These are phyloP conservation scores for Eupleurogrammus muticus DNA, from an alignment of 2,797 vertebrate genomes.

Conservation along the genomic window DNA sequence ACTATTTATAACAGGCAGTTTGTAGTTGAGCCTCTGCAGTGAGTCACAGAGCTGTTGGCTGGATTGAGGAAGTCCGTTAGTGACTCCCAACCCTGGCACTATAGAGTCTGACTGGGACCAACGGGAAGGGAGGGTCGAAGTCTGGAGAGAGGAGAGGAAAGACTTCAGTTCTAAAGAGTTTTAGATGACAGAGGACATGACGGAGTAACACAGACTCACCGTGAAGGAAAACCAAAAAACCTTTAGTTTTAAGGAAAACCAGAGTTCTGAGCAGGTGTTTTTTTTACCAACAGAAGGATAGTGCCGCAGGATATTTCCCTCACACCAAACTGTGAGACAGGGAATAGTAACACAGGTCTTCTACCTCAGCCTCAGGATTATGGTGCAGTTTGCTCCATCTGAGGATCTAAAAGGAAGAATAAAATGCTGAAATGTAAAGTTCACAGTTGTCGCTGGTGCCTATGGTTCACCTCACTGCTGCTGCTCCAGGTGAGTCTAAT, in stretches of 20 bases:
- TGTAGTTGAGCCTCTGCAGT: constrained; percentile 26
- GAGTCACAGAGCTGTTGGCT: constrained; percentile 46
- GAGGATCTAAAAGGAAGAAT: constrained; percentile 38
- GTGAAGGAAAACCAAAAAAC: neutral
- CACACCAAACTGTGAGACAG: neutral
- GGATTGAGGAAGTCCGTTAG: constrained; percentile 78
- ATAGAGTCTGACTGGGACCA: constrained; percentile 39
- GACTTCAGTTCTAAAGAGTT: constrained; percentile 24
- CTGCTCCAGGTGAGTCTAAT: constrained; percentile 69
- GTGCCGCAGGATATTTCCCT: constrained; percentile 24
- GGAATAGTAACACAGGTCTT: neutral
- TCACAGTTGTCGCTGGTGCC: constrained; percentile 34
- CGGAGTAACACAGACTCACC: neutral
- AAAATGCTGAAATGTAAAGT: constrained; percentile 76
- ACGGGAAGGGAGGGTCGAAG: constrained; percentile 42
- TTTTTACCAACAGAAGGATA: neutral
- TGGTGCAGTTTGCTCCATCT: constrained; percentile 58
- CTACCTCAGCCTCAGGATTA: constrained; percentile 68
- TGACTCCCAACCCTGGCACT: constrained; percentile 49
- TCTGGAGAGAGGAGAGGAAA: constrained; percentile 30
- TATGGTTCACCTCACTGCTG: constrained; percentile 57
- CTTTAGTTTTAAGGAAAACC: neutral
- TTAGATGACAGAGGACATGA: constrained; percentile 22
- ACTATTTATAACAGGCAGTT: constrained; percentile 58
- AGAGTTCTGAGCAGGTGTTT: neutral